Evolutionary conservation across 92 coral and sea anemone species (phyloP), one percentile per base, ranked within the genome.

Genomic region (Zoanthus sociatus): DNA sequence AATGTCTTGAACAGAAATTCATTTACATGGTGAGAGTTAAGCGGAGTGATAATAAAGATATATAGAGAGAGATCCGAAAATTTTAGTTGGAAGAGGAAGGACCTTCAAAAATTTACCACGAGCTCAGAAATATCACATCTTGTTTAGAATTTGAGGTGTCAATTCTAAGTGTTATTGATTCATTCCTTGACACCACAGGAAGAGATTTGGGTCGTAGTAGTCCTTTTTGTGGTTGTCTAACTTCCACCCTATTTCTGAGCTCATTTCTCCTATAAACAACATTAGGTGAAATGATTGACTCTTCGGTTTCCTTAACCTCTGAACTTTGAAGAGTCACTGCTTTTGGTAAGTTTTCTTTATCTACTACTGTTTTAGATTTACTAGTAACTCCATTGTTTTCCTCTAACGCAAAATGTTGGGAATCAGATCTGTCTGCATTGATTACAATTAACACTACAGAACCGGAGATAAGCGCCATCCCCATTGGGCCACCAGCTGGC

Each of bases 151-250:
- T 46, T 12, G 85, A 81, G 1, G 58, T 47, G 0, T 81, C 85
- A 30, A 73, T 61, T 79, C 53, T 79, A 26, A 26, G 26, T 26
- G 26, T 26, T 26, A 26, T 26, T 0, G 83, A 71, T 9, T 78
- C 83, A 58, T 47, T 78, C 54, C 20, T 53, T 30, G 51, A n/a
- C 58, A 66, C 46, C 21, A 61, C 76, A 7, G 85, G 85, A 81
- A 46, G 66, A 4, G 85, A 81, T 51, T 81, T 81, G 0, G 85
- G 85, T n/a, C 85, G 85, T 7, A 75, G 85, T 7, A 61, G 85
- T 0, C 66, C 85, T 26, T 33, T 81, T 3, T 74, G 85, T 48
- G 85, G 74, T 2, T 4, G 17, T 31, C 26, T 16, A 10, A 47
- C 30, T 66, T 51, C 85, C 4, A 14, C 17, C 16, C 76, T 32